These are phyloP conservation scores for Frankliniella fusca DNA, from an alignment of 2,888 invertebrate genomes.

Conservation along the genomic window DNA sequence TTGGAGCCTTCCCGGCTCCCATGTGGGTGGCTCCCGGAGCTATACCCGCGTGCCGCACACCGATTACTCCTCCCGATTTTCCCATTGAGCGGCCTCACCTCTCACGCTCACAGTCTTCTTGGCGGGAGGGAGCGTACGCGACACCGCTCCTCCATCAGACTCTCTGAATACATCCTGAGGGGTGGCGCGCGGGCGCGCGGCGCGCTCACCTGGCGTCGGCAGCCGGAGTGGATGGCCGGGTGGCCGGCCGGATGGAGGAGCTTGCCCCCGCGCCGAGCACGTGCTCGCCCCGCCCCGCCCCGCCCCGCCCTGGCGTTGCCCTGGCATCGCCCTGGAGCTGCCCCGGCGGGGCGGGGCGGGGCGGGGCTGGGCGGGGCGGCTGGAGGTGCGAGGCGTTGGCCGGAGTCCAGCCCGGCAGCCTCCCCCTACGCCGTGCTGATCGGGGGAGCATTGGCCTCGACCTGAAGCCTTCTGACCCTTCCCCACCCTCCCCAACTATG, in stretches of 20 bases:
- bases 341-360: neutral
- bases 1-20: too few relatives aligned
- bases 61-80: neutral
- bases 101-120: neutral
- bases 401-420: neutral
- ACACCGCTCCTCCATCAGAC: too few relatives aligned
- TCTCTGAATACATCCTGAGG: too few relatives aligned
- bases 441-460: conserved; percentile 3
- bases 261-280: too few relatives aligned
- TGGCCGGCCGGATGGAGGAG: too few relatives aligned
- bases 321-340: neutral
- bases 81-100: neutral
- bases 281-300: too few relatives aligned
- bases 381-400: neutral
- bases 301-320: too few relatives aligned
- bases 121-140: too few relatives aligned
- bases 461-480: conserved; percentile 3
- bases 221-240: too few relatives aligned
- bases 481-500: neutral
- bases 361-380: neutral
- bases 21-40: too few relatives aligned
- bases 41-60: too few relatives aligned
- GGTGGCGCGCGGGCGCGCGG: neutral
- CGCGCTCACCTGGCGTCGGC: too few relatives aligned
- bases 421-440: neutral